phyloP scores from a whole-genome alignment of 1,140 invertebrate species.

The Euglossa dilemma region DNA sequence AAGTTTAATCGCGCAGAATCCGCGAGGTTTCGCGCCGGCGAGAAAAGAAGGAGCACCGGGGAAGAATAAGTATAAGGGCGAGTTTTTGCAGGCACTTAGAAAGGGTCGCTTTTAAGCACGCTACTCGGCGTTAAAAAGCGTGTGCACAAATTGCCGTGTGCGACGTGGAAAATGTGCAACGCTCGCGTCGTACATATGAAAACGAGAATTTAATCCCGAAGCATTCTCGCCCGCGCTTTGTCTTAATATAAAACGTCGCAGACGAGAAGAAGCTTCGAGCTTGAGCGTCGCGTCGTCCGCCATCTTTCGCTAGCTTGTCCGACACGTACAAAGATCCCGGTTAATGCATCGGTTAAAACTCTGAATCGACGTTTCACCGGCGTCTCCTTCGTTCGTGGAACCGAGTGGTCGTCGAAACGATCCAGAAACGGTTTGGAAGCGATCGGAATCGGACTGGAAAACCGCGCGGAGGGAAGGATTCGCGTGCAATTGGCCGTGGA shows the following conservation, averaged over 20 bases:
- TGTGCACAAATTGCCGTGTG: neutral
- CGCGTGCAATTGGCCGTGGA: constrained; percentile 50
- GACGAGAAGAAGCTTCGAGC: neutral
- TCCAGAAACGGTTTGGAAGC: no score
- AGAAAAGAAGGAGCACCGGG: no score
- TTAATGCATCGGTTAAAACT: no score
- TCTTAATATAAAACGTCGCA: neutral
- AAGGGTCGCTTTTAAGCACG: neutral
- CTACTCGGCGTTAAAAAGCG: neutral
- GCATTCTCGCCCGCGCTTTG: neutral
- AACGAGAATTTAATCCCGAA: neutral
- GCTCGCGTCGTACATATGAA: neutral
- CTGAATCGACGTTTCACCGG: no score
- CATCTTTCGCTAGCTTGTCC: neutral
- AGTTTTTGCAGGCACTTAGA: neutral
- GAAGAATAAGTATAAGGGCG: neutral
- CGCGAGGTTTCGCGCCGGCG: no score
- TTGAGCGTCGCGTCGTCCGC: no score
- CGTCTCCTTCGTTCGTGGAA: no score
- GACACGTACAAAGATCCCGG: no score
- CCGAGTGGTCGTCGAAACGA: constrained; percentile 26
- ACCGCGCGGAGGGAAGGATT: neutral
- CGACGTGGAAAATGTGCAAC: neutral
- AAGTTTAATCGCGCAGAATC: neutral
- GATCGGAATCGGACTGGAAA: neutral